phyloP scores from a whole-genome alignment of 1,140 invertebrate species.

The Pygmarrhopalites habei region DNA sequence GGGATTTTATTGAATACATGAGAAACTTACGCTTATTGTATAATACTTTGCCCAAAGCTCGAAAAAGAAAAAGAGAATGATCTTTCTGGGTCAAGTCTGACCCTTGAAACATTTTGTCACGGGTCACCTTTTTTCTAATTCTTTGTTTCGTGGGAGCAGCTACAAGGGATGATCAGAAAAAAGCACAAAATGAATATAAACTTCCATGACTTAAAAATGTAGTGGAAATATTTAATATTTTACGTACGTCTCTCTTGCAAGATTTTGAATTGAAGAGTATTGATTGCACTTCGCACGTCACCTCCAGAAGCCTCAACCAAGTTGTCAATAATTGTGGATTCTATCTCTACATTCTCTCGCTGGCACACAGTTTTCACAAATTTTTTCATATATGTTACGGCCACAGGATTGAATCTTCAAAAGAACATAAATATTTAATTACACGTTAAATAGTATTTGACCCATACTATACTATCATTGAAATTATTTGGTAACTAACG shows the following conservation, averaged over 20 bases:
- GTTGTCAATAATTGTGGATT: slow-evolving; percentile 9
- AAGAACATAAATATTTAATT: too few species aligned
- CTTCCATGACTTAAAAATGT: not conserved
- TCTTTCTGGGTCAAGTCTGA: slow-evolving; percentile 11
- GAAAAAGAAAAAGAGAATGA: slow-evolving; percentile 30
- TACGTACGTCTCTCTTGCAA: slow-evolving; percentile 20
- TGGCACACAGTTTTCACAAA: slow-evolving; percentile 19
- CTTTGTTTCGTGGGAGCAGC: not conserved
- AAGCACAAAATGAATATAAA: not conserved
- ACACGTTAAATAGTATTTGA: too few species aligned
- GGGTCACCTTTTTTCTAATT: not conserved
- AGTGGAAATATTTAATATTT: not conserved
- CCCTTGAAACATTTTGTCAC: slow-evolving; percentile 4
- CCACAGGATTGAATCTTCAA: slow-evolving; percentile 30
- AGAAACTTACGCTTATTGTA: slow-evolving; percentile 30
- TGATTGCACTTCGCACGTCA: slow-evolving; percentile 32
- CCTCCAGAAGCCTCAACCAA: slow-evolving; percentile 20
- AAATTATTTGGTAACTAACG: too few species aligned
- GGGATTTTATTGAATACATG: not conserved
- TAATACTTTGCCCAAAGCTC: slow-evolving; percentile 34
- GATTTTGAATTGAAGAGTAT: slow-evolving; percentile 30
- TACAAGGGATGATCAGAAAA: not conserved
- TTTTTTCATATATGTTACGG: slow-evolving; percentile 21
- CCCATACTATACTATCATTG: too few species aligned
- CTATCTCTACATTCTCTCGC: slow-evolving; percentile 6